These are phyloP conservation scores for Archaeoteleia sp. DNA, from an alignment of 2,888 invertebrate species.

Conservation along the genomic window DNA sequence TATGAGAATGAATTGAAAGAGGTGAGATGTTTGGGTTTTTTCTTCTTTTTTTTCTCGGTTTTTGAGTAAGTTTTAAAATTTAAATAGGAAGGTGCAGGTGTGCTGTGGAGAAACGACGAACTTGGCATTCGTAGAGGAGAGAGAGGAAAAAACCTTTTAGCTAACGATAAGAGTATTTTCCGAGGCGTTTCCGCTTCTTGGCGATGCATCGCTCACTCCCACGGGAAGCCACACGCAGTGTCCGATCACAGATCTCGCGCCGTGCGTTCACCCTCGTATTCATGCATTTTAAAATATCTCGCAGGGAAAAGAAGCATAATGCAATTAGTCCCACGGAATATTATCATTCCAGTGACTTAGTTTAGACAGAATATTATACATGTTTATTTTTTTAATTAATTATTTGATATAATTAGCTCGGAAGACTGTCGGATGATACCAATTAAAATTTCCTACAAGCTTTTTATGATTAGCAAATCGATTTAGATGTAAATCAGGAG, in stretches of 20 bases:
- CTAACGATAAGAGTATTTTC: constrained; percentile 29
- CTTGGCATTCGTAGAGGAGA: no score
- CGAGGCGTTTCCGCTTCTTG: constrained; percentile 31
- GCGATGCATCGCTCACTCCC: constrained; percentile 29
- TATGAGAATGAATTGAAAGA: no score
- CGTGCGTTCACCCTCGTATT: constrained; percentile 38
- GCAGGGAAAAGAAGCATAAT: constrained; percentile 26
- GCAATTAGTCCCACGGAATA: constrained; percentile 39
- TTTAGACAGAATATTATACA: constrained; percentile 39
- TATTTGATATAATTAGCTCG: not conserved
- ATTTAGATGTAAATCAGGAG: no score
- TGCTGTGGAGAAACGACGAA: no score
- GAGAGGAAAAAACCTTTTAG: constrained; percentile 27
- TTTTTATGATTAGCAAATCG: no score
- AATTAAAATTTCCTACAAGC: no score
- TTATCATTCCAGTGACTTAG: constrained; percentile 8
- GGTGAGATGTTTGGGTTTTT: no score
- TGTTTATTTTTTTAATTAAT: not conserved
- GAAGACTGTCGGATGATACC: no score
- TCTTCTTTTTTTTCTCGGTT: not conserved
- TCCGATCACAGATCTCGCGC: constrained; percentile 14
- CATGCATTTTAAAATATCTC: constrained; percentile 31
- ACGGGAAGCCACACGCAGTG: constrained; percentile 33
- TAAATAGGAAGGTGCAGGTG: constrained; percentile 9
- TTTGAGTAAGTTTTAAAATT: no score